These are phyloP conservation scores for Branchinecta sandiegonensis DNA, from an alignment of 2,888 invertebrate genomes.

Conservation along the genomic window DNA sequence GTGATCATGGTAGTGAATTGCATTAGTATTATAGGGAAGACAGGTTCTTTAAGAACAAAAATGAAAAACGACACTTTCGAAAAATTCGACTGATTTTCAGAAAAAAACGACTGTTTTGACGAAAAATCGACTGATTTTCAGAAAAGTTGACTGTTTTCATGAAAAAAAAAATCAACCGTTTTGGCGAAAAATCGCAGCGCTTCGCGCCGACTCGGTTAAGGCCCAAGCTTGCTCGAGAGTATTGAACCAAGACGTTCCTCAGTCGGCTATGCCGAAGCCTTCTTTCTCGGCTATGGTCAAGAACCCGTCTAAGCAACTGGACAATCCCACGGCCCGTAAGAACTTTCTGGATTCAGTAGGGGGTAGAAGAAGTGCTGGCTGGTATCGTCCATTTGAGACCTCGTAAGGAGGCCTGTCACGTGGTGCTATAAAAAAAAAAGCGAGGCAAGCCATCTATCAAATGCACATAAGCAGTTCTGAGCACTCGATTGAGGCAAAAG, in stretches of 20 bases:
- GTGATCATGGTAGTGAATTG: too few relatives aligned
- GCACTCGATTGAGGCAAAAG: background rate
- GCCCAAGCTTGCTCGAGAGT: background rate
- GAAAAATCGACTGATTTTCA: too few relatives aligned
- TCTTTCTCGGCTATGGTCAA: background rate
- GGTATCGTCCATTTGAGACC: background rate
- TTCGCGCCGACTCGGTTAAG: too few relatives aligned
- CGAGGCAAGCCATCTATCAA: background rate
- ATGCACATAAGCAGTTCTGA: slow-evolving; percentile 1
- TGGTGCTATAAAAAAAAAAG: background rate
- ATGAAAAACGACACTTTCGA: too few relatives aligned
- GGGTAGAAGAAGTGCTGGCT: background rate
- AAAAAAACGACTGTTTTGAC: too few relatives aligned
- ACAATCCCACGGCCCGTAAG: background rate
- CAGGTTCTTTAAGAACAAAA: too few relatives aligned
- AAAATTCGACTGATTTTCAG: too few relatives aligned
- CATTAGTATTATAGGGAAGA: too few relatives aligned
- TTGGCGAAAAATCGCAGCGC: too few relatives aligned
- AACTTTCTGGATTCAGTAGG: background rate
- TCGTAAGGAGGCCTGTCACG: background rate
- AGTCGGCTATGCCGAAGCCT: background rate
- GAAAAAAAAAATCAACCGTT: too few relatives aligned
- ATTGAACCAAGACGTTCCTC: background rate
- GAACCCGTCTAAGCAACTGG: background rate
- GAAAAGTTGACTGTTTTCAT: too few relatives aligned